These are phyloP conservation scores for Nannoperca australis DNA, from an alignment of 2,797 vertebrate genomes.

Conservation along the genomic window DNA sequence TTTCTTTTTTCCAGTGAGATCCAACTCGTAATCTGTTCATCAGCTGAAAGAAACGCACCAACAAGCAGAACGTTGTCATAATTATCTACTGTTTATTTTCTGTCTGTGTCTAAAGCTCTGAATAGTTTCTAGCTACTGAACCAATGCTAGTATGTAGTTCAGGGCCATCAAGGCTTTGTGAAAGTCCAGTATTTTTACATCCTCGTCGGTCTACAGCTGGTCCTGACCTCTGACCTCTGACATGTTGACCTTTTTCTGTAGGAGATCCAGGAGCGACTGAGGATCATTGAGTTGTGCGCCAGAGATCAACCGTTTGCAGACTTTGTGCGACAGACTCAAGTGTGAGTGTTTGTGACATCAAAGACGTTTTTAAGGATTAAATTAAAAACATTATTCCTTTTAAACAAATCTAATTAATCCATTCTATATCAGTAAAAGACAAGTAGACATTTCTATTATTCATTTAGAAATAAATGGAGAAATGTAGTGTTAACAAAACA, in stretches of 20 bases:
- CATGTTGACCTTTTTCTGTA: slow-evolving; percentile 63
- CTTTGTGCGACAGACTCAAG: slow-evolving; percentile 91
- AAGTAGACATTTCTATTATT: too few species aligned
- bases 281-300: slow-evolving; percentile 90
- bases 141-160: too few species aligned
- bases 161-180: too few species aligned
- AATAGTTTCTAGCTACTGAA: too few species aligned
- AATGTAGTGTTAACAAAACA: too few species aligned
- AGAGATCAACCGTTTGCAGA: slow-evolving; percentile 91
- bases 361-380: too few species aligned
- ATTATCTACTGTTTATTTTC: too few species aligned
- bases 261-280: slow-evolving; percentile 93
- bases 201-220: neutral
- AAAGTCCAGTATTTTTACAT: slow-evolving; percentile 33
- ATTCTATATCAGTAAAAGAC: too few species aligned
- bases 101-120: too few species aligned
- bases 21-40: neutral
- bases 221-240: slow-evolving; percentile 27
- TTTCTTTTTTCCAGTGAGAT: neutral
- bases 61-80: too few species aligned
- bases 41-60: neutral
- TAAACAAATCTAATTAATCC: neutral
- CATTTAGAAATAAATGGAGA: too few species aligned
- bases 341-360: slow-evolving; percentile 84
- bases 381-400: too few species aligned